phyloP scores from a whole-genome alignment of 2,888 invertebrate genomes.

The Cenopis cana region DNA sequence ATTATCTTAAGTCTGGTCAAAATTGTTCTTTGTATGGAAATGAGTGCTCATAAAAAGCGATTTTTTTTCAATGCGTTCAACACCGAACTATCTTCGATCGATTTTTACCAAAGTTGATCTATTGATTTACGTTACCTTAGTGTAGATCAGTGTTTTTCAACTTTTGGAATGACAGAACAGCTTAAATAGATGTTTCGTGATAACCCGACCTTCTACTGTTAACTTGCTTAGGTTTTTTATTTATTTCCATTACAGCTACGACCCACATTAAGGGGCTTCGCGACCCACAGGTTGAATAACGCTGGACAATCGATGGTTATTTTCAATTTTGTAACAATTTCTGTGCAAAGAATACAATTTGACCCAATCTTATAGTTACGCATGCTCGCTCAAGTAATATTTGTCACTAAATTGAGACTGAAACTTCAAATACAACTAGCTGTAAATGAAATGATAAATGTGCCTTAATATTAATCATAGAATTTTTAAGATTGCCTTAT shows the following conservation, averaged over 20 bases:
- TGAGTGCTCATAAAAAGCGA: not conserved
- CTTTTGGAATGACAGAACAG: not conserved
- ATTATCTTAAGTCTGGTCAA: not conserved
- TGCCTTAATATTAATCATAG: constrained; percentile 33
- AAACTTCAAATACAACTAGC: constrained; percentile 10
- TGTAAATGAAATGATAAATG: constrained; percentile 14
- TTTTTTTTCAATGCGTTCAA: not conserved
- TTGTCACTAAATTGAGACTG: constrained; percentile 17
- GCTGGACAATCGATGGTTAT: not conserved
- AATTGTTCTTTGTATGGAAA: not conserved
- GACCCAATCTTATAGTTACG: not conserved
- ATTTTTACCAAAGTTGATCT: not conserved
- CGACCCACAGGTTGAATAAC: not conserved
- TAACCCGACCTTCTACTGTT: too few relatives aligned
- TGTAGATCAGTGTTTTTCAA: not conserved
- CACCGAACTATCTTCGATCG: not conserved
- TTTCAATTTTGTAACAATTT: constrained; percentile 4
- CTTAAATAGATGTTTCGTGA: too few relatives aligned
- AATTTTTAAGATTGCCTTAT: constrained; percentile 19
- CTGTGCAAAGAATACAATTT: not conserved
- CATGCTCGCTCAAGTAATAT: constrained; percentile 10
- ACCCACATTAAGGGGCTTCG: not conserved
- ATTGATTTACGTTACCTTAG: not conserved
- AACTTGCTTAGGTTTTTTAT: not conserved
- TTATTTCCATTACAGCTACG: not conserved